Conservation (phyloP, 2,888 invertebrate species). For the Taenaris catops region DNA sequence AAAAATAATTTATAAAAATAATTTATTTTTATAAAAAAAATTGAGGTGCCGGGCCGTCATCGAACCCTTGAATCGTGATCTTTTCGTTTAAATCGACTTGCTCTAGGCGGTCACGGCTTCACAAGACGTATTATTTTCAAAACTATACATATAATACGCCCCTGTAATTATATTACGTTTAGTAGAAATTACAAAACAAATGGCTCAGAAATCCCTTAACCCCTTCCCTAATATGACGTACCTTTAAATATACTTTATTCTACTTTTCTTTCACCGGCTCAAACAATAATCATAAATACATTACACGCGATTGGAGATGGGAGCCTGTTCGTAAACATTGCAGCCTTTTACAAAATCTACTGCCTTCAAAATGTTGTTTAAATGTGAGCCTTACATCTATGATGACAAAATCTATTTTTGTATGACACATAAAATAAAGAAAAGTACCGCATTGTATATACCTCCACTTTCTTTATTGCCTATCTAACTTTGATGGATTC, state of each 20-base stretch:
- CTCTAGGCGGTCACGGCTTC: too few relatives aligned
- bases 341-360: constrained; percentile 33
- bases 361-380: background rate
- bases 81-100: too few relatives aligned
- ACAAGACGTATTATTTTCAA: too few relatives aligned
- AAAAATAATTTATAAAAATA: too few relatives aligned
- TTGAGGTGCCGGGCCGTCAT: too few relatives aligned
- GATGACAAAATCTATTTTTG: background rate
- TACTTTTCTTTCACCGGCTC: constrained; percentile 32
- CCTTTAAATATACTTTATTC: constrained; percentile 26
- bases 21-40: too few relatives aligned
- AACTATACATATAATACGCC: too few relatives aligned
- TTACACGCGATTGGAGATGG: constrained; percentile 72
- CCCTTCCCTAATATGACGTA: constrained; percentile 24
- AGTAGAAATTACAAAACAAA: constrained; percentile 23
- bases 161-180: too few relatives aligned
- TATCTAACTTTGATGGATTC: constrained; percentile 72
- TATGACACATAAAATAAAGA: background rate
- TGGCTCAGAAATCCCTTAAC: constrained; percentile 26
- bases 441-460: constrained; percentile 8
- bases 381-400: background rate
- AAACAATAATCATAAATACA: constrained; percentile 79
- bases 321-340: constrained; percentile 70
- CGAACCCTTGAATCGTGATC: too few relatives aligned
- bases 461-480: constrained; percentile 52